phyloP scores from a whole-genome alignment of 2,888 invertebrate species.

The Siphonodentalium dalli region DNA sequence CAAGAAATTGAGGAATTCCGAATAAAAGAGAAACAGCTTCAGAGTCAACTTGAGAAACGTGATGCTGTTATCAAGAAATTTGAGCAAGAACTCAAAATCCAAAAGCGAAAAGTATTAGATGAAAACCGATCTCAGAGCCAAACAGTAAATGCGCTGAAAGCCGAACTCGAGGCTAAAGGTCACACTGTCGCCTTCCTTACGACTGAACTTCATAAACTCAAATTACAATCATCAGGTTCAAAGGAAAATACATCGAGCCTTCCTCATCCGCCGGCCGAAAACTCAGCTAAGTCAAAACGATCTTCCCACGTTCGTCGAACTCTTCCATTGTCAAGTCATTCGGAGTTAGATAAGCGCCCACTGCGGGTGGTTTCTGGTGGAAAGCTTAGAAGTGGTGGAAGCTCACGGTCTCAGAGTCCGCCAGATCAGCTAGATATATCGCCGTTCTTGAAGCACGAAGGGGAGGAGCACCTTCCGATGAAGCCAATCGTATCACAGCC shows the following conservation, averaged over 20 bases:
- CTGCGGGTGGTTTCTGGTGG: conserved; percentile 33
- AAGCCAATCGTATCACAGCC: conserved; percentile 30
- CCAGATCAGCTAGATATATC: conserved; percentile 40
- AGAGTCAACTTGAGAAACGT: conserved; percentile 39
- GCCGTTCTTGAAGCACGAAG: conserved; percentile 32
- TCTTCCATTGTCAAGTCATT: conserved; percentile 13
- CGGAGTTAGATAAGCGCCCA: conserved; percentile 27
- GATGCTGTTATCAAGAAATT: conserved; percentile 41
- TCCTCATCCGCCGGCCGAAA: conserved; percentile 42
- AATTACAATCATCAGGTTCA: too few relatives aligned
- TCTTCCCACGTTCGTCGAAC: conserved; percentile 29
- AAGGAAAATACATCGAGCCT: conserved; percentile 5
- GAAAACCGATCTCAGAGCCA: conserved; percentile 41
- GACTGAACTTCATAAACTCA: conserved; percentile 50
- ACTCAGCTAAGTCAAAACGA: conserved; percentile 28
- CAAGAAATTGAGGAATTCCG: conserved; percentile 33
- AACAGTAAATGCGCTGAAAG: conserved; percentile 41
- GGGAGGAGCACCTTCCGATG: conserved; percentile 25
- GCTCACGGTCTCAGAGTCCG: conserved; percentile 42
- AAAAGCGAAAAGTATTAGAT: conserved; percentile 50
- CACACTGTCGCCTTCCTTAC: conserved; percentile 55
- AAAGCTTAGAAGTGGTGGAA: conserved; percentile 27
- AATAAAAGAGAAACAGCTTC: too few relatives aligned
- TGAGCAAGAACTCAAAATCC: conserved; percentile 43
- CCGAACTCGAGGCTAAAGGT: conserved; percentile 54